Conservation (phyloP, 2,888 invertebrate genomes). For the Drepanosiphum platanoidis region DNA sequence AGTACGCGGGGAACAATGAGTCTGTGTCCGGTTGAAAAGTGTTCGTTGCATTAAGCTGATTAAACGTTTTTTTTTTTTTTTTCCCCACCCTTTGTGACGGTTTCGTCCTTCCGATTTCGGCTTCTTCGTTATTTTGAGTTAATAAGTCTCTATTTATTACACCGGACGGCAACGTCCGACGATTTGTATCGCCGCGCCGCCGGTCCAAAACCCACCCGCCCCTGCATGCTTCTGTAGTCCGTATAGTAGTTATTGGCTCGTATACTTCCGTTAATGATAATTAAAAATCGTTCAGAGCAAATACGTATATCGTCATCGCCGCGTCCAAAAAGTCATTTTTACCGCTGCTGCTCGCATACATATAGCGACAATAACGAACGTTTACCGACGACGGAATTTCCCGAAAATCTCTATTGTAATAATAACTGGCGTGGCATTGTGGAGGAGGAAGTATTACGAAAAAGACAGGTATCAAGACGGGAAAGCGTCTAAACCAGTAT, state of each 20-base stretch:
- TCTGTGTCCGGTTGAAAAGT: constrained; percentile 29
- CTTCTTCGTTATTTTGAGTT: constrained; percentile 37
- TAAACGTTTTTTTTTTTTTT: constrained; percentile 35
- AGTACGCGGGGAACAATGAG: constrained; percentile 4
- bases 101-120: constrained; percentile 4
- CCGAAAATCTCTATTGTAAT: background rate
- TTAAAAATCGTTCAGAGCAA: no score
- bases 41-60: constrained; percentile 48
- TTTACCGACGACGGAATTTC: background rate
- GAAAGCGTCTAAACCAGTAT: background rate
- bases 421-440: background rate
- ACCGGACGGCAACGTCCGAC: constrained; percentile 10
- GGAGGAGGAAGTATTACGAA: background rate
- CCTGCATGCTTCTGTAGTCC: background rate
- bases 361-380: background rate
- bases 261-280: background rate
- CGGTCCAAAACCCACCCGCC: background rate
- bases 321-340: background rate
- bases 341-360: no score
- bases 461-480: background rate
- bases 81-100: background rate
- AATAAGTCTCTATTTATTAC: constrained; percentile 40
- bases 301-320: background rate
- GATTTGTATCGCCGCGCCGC: background rate
- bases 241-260: background rate